A percentile compares a stretch with the other conserved stretches of the same genome.
Conservation (phyloP, 1,140 invertebrate species). For the Theocolax elegans region DNA sequence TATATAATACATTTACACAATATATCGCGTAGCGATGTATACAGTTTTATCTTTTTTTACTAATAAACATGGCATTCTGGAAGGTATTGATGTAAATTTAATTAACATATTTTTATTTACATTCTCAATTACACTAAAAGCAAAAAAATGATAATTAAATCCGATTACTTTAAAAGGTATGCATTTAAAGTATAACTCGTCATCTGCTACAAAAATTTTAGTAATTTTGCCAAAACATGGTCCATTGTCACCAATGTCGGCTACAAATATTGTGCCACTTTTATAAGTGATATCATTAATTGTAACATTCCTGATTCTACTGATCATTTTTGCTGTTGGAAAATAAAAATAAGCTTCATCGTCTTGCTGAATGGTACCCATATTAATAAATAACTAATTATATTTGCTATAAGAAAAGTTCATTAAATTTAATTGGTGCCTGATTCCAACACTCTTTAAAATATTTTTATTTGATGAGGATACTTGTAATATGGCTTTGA, state of each 20-base stretch:
- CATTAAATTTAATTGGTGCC: conserved; percentile 1
- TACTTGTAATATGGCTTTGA: neutral
- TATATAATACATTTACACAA: too few species aligned
- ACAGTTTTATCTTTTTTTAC: too few species aligned
- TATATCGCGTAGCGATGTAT: too few species aligned
- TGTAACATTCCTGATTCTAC: neutral
- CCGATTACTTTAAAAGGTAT: neutral
- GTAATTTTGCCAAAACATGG: conserved; percentile 1
- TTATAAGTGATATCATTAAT: conserved; percentile 12
- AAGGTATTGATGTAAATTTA: neutral
- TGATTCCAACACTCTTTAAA: neutral
- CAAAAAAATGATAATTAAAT: conserved; percentile 4
- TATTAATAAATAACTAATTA: neutral
- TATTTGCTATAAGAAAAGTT: neutral
- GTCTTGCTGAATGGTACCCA: neutral
- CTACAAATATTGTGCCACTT: neutral
- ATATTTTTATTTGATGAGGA: neutral
- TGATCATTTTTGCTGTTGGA: neutral
- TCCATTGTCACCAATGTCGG: neutral
- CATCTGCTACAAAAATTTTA: neutral
- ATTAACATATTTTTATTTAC: neutral
- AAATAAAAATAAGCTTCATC: neutral
- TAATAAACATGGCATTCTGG: neutral
- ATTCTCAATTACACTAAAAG: neutral
- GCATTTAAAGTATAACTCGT: conserved; percentile 3